Conservation (phyloP, 2,113 vertebrate species). For the Narcine bancroftii region DNA sequence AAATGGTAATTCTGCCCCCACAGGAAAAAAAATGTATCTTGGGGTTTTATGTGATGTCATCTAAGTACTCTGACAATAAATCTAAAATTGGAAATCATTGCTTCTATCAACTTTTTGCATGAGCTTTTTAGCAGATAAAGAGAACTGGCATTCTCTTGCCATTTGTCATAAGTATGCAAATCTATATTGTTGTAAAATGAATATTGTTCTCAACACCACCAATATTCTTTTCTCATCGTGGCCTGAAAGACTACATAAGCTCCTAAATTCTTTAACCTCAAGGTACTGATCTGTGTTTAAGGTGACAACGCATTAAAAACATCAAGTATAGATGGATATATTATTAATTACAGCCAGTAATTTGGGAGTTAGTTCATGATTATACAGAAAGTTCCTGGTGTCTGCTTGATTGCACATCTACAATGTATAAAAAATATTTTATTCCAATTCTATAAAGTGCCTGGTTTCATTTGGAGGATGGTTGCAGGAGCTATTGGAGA, state of each 20-base stretch:
- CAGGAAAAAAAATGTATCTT: too few relatives aligned
- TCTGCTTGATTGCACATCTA: background rate
- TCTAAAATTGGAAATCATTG: too few relatives aligned
- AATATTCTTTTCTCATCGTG: background rate
- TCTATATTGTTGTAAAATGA: background rate
- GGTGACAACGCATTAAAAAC: conserved; percentile 32
- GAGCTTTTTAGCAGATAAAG: background rate
- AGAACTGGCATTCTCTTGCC: background rate
- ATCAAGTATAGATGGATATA: background rate
- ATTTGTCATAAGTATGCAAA: background rate
- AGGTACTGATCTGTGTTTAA: background rate
- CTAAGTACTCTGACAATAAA: too few relatives aligned
- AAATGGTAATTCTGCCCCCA: too few relatives aligned
- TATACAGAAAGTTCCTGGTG: background rate
- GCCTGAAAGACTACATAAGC: background rate
- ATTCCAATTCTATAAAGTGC: conserved; percentile 9
- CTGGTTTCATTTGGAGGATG: background rate
- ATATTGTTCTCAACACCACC: background rate
- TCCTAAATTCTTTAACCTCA: conserved; percentile 13
- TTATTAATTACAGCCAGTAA: conserved; percentile 15
- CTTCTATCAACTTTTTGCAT: background rate
- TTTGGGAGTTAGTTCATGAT: background rate
- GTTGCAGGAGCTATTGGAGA: background rate
- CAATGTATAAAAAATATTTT: background rate
- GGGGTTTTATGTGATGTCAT: too few relatives aligned